phyloP scores from a whole-genome alignment of 2,113 vertebrate species.

The Cinclus cinclus region DNA sequence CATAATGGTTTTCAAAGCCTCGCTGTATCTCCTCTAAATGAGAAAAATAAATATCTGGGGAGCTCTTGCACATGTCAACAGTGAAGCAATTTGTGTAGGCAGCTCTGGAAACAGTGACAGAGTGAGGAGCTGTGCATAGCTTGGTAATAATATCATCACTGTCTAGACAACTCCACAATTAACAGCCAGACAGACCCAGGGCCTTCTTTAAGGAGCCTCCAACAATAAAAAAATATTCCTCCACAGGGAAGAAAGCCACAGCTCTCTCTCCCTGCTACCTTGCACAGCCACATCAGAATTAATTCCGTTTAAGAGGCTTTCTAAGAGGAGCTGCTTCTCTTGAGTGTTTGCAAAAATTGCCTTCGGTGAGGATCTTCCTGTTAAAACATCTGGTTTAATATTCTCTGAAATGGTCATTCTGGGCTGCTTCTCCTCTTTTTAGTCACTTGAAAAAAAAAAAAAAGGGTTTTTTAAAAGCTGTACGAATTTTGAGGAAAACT shows the following conservation, averaged over 20 bases:
- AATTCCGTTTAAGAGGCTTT: conserved; percentile 30
- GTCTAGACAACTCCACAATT: conserved; percentile 84
- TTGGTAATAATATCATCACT: conserved; percentile 80
- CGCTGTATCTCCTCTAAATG: conserved; percentile 59
- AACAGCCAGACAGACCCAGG: conserved; percentile 78
- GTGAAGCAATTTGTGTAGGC: conserved; percentile 77
- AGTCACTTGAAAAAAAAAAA: not conserved
- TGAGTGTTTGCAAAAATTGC: not conserved
- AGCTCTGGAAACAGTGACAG: conserved; percentile 77
- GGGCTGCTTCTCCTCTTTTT: not conserved
- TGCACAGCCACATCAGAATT: not conserved
- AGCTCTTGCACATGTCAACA: conserved; percentile 72
- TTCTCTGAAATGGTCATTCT: not conserved
- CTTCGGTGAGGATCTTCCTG: not conserved
- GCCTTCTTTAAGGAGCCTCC: conserved; percentile 71
- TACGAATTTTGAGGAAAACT: not conserved
- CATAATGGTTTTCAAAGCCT: conserved; percentile 62
- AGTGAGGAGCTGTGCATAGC: conserved; percentile 77
- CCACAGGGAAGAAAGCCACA: conserved; percentile 60
- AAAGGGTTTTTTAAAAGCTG: not conserved
- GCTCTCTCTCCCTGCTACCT: conserved; percentile 26
- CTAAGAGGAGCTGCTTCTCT: not conserved
- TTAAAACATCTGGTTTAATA: conserved; percentile 33
- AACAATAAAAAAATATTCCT: conserved; percentile 56
- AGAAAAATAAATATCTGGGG: conserved; percentile 73